phyloP scores from a whole-genome alignment of 2,888 invertebrate genomes.

The Oithona nana region DNA sequence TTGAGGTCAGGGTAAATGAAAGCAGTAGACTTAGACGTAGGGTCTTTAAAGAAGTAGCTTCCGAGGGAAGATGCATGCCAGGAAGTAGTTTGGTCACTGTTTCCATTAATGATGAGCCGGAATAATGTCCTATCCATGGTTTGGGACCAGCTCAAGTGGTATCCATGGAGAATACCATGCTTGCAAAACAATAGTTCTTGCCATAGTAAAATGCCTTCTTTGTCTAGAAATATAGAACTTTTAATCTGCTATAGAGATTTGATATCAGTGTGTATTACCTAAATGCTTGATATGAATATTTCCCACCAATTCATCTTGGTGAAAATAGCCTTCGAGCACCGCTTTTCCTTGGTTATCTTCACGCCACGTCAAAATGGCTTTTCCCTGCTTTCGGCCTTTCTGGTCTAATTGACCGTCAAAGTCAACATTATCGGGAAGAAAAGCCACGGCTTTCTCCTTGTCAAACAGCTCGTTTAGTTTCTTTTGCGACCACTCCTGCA shows the following conservation, averaged over 20 bases:
- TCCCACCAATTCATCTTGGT: not conserved
- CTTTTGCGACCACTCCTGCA: not conserved
- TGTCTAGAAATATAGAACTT: not conserved
- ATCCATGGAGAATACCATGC: not conserved
- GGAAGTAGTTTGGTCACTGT: not conserved
- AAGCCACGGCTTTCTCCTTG: too few species aligned
- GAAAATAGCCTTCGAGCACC: not conserved
- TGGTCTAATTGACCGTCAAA: too few species aligned
- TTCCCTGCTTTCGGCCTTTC: too few species aligned
- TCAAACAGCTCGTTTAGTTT: not conserved
- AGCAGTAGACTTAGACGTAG: too few species aligned
- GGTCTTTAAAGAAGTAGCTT: not conserved
- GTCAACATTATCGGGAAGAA: too few species aligned
- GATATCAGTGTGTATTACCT: not conserved
- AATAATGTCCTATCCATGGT: not conserved
- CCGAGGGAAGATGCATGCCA: not conserved
- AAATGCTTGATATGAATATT: not conserved
- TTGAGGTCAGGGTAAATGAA: not conserved
- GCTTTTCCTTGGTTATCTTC: not conserved
- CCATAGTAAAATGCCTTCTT: not conserved
- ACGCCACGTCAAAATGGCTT: not conserved
- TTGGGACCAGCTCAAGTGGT: not conserved
- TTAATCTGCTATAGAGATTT: not conserved
- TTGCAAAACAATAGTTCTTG: not conserved
- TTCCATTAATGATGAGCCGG: not conserved